Evolutionary conservation across 2,888 invertebrate species (phyloP), one percentile per base, ranked within the genome.

Genomic region (Pollenia griseotomentosa): DNA sequence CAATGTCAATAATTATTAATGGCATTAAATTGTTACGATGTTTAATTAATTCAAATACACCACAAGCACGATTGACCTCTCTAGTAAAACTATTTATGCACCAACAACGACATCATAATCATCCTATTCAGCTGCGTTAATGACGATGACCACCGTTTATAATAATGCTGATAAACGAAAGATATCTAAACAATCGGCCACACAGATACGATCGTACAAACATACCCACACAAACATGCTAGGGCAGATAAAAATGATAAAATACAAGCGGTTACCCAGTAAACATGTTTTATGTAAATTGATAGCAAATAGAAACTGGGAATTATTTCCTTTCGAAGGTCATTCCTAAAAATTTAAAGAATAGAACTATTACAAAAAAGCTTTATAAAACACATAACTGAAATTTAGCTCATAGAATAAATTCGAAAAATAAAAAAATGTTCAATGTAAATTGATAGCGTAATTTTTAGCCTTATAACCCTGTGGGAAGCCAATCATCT

Each of bases 1-100:
- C 66, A 61, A 74, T 74, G 82, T 86, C 85, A 82, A 78, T 86
- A 82, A 86, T 78, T 82, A 86, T 86, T 78, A 82, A 86, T 86
- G 68, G 63, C 82, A 78, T 78, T 86, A 53, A 82, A 66, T 73
- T 82, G 82, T 82, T 78, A 78, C 51, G 78, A 86, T 78, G 53
- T 66, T 78, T 82, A 82, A 85, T 85, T 81, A 85, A 86, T 82
- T 86, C 66, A 68, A 86, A 86, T 65, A 82, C 71, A 73, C 23
- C 66, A 46, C 16, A 61, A 61, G 70, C 19, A 75, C 14, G 2
- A 57, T 42, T 48, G 70, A 78, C 51, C 44, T 57, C 40, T 51
- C 8, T 71, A 40, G 44, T 53, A 44, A 12, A 46, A 55, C 55
- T 19, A 66, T 57, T 9, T 40, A 51, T 44, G 9, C 42, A 46